Evolutionary conservation across 1,140 invertebrate species (phyloP).

Genomic region (Aleiodes sp.): DNA sequence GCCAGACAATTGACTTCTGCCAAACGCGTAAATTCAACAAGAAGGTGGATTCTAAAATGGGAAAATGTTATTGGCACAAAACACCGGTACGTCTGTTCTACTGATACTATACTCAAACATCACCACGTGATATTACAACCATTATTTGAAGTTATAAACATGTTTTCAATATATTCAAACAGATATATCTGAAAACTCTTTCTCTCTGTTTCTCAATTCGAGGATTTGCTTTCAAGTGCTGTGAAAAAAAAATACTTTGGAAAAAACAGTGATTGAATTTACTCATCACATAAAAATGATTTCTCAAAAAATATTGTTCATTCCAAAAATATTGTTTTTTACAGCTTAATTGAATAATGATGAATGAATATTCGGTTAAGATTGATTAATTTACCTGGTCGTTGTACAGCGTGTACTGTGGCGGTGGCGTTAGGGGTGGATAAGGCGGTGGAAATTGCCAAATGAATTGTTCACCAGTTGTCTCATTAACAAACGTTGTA

Average conservation of each 20-base stretch:
- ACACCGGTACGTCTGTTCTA: neutral
- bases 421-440: conserved; percentile 68
- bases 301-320: no score
- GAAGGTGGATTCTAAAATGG: neutral
- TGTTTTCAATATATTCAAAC: neutral
- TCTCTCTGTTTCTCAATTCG: neutral
- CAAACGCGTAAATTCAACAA: neutral
- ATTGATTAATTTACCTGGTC: conserved; percentile 73
- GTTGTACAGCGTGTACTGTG: conserved; percentile 79
- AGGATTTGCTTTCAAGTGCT: neutral
- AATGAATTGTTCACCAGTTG: conserved; percentile 72
- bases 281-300: no score
- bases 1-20: neutral
- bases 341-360: neutral
- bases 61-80: conserved; percentile 3
- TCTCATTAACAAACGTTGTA: conserved; percentile 38
- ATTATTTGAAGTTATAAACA: conserved; percentile 1
- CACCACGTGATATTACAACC: neutral
- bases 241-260: neutral
- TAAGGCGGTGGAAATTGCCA: conserved; percentile 82
- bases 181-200: neutral
- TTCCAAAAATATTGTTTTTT: no score
- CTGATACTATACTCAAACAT: neutral
- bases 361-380: neutral
- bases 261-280: no score